These are phyloP conservation scores for Deroplatys truncata DNA, from an alignment of 2,888 invertebrate genomes.

Conservation along the genomic window DNA sequence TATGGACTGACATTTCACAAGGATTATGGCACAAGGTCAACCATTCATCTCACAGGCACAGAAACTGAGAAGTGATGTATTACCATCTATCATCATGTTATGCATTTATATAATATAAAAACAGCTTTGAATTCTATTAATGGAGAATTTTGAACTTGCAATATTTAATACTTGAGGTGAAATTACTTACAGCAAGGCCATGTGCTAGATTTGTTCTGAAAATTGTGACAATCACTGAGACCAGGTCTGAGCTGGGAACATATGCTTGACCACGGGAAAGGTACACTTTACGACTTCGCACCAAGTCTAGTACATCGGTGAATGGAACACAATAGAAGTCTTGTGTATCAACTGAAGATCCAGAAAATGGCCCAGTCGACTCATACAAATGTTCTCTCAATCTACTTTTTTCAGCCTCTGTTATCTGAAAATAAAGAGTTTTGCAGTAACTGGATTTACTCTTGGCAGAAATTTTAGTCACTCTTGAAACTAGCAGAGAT, in stretches of 20 bases:
- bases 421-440: constrained; percentile 46
- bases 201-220: constrained; percentile 69
- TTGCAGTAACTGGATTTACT: too few relatives aligned
- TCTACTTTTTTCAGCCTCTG: constrained; percentile 61
- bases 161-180: too few relatives aligned
- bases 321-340: constrained; percentile 84
- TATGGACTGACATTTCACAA: too few relatives aligned
- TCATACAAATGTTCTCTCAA: constrained; percentile 58
- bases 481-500: too few relatives aligned
- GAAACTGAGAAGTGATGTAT: too few relatives aligned
- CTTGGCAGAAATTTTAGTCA: too few relatives aligned
- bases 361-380: constrained; percentile 53
- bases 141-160: too few relatives aligned
- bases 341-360: constrained; percentile 53
- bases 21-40: too few relatives aligned
- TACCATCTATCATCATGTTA: too few relatives aligned
- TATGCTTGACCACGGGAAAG: constrained; percentile 80
- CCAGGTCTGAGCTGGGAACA: constrained; percentile 78
- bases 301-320: constrained; percentile 79
- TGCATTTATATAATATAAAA: too few relatives aligned
- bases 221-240: constrained; percentile 73
- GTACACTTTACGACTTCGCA: constrained; percentile 73
- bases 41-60: too few relatives aligned
- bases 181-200: constrained; percentile 53
- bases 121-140: too few relatives aligned